Percentiles rank a stretch among this genome's conserved stretches.
Evolutionary conservation across 2,113 vertebrate species (phyloP).

Genomic region (Ptychochromis oligacanthus): DNA sequence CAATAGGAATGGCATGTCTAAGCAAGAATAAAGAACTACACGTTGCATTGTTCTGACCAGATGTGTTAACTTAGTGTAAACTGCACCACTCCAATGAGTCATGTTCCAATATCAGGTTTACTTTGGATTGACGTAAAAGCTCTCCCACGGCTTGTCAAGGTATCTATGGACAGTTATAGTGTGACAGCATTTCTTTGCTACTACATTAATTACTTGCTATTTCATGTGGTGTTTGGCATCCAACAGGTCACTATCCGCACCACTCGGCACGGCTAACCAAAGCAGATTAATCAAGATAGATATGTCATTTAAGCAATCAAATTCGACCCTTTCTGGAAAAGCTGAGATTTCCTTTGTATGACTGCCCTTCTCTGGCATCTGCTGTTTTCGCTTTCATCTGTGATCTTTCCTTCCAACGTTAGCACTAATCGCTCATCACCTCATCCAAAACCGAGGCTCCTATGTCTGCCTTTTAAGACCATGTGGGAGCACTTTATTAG

Average conservation of each 20-base stretch:
- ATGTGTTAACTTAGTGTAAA: not conserved
- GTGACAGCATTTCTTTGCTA: not conserved
- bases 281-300: too few species aligned
- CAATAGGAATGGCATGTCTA: not conserved
- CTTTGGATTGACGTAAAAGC: not conserved
- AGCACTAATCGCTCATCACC: constrained; percentile 10
- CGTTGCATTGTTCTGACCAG: not conserved
- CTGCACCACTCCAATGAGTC: constrained; percentile 34
- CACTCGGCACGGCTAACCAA: not conserved
- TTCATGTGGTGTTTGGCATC: not conserved
- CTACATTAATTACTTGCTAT: not conserved
- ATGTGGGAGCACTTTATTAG: not conserved
- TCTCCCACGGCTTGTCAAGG: not conserved
- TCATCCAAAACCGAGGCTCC: constrained; percentile 3
- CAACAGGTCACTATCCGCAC: not conserved
- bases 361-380: not conserved
- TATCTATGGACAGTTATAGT: not conserved
- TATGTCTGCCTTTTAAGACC: constrained; percentile 14
- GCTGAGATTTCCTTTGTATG: not conserved
- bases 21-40: constrained; percentile 1
- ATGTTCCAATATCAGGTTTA: constrained; percentile 3
- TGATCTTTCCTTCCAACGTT: constrained; percentile 11
- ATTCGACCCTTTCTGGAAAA: not conserved
- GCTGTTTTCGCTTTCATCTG: not conserved
- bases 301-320: not conserved